Conservation (phyloP, 1,140 invertebrate species). For the Myzus persicae region DNA sequence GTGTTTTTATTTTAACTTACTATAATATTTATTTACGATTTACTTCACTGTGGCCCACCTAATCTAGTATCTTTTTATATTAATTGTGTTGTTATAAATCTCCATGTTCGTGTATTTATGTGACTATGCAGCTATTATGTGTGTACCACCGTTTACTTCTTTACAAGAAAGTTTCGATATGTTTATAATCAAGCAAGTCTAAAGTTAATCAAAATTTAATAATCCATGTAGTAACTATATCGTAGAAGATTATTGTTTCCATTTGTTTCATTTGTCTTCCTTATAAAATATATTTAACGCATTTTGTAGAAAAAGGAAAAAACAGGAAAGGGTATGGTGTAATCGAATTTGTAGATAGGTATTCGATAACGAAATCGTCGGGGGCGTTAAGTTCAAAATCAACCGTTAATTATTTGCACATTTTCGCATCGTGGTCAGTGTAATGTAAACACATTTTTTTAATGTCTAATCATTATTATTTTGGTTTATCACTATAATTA, state of each 20-base stretch:
- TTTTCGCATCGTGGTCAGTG: neutral
- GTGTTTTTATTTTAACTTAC: neutral
- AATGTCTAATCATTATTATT: neutral
- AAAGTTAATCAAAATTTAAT: conserved; percentile 4
- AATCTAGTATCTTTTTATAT: neutral
- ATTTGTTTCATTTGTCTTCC: neutral
- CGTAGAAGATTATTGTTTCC: neutral
- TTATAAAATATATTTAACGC: neutral
- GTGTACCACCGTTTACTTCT: neutral
- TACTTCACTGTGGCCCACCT: neutral
- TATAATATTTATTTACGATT: neutral
- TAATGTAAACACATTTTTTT: neutral
- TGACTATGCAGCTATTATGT: neutral
- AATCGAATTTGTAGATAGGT: too few relatives aligned
- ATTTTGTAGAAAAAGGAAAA: neutral
- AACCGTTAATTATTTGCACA: neutral
- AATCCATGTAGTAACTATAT: neutral
- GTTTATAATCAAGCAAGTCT: neutral
- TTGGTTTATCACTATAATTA: neutral
- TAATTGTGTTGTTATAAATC: neutral
- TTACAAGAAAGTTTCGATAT: neutral
- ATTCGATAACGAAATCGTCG: neutral
- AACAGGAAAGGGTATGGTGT: neutral
- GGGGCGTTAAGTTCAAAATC: neutral
- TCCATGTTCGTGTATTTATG: neutral